Conservation (phyloP, 64 coral and sea anemone genomes). For the Exaiptasia diaphana region DNA sequence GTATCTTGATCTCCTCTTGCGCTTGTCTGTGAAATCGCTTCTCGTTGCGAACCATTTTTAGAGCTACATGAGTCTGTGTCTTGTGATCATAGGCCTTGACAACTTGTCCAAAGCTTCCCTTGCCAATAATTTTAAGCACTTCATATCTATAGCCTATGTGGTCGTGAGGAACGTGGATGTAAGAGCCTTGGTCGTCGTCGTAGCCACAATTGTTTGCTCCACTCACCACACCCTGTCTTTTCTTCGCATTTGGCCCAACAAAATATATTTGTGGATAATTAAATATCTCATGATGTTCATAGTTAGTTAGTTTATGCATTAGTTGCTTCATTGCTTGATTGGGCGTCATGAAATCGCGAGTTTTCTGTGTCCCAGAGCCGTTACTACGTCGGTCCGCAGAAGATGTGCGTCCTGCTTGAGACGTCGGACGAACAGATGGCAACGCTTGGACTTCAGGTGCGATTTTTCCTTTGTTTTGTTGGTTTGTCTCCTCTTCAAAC, state of each 20-base stretch:
- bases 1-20: conserved; percentile 78
- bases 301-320: conserved; percentile 95
- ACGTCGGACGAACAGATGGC: conserved; percentile 70
- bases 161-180: conserved; percentile 98
- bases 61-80: conserved; percentile 82
- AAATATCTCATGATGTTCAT: conserved; percentile 98
- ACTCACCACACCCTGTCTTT: conserved; percentile 99
- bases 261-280: conserved; percentile 99
- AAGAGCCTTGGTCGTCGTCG: conserved; percentile 98
- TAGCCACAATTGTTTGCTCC: conserved; percentile 96
- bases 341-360: conserved; percentile 76
- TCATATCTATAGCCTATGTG: conserved; percentile 97
- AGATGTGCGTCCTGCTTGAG: conserved; percentile 54
- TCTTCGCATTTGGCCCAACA: conserved; percentile 94
- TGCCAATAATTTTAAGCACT: conserved; percentile 97
- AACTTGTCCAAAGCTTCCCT: conserved; percentile 98
- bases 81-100: conserved; percentile 99
- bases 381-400: conserved; percentile 56
- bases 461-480: conserved; percentile 73
- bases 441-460: conserved; percentile 73
- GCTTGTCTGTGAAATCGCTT: conserved; percentile 94
- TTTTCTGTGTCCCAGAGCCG: conserved; percentile 70
- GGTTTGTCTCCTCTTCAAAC: conserved; percentile 98
- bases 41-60: conserved; percentile 99
- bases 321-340: conserved; percentile 92